These are phyloP conservation scores for Nothoprocta pentlandii DNA, from an alignment of 2,113 vertebrate species.

Conservation along the genomic window DNA sequence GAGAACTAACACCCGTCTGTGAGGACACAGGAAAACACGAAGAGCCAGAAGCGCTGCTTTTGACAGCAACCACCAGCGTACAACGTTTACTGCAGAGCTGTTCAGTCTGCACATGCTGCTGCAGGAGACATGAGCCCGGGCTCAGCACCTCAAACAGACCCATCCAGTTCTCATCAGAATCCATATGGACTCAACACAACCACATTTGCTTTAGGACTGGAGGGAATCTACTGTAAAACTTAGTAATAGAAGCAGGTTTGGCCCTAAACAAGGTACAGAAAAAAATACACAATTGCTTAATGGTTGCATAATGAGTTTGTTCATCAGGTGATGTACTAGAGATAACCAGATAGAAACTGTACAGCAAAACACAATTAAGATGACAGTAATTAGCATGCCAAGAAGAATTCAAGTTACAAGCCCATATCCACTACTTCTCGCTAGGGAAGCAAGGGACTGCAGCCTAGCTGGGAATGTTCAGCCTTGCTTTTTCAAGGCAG, in stretches of 20 bases:
- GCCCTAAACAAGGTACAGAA: not conserved
- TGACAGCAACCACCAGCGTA: not conserved
- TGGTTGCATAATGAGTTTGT: not conserved
- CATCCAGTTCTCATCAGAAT: not conserved
- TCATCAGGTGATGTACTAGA: not conserved
- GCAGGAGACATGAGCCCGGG: not conserved
- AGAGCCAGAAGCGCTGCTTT: not conserved
- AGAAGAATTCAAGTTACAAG: not conserved
- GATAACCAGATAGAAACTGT: not conserved
- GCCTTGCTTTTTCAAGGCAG: not conserved
- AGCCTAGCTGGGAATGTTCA: not conserved
- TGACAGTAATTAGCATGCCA: not conserved
- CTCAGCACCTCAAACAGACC: accelerated
- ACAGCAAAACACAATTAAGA: not conserved
- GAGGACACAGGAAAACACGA: not conserved
- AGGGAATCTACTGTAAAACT: not conserved
- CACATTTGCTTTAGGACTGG: not conserved
- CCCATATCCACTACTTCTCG: not conserved
- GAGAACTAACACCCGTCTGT: not conserved
- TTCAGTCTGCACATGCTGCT: not conserved
- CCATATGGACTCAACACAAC: not conserved
- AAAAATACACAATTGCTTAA: not conserved
- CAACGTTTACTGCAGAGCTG: not conserved
- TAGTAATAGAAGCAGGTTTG: not conserved
- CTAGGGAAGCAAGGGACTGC: not conserved